Conservation (phyloP, 2,113 vertebrate genomes). For the Myotis yumanensis region DNA sequence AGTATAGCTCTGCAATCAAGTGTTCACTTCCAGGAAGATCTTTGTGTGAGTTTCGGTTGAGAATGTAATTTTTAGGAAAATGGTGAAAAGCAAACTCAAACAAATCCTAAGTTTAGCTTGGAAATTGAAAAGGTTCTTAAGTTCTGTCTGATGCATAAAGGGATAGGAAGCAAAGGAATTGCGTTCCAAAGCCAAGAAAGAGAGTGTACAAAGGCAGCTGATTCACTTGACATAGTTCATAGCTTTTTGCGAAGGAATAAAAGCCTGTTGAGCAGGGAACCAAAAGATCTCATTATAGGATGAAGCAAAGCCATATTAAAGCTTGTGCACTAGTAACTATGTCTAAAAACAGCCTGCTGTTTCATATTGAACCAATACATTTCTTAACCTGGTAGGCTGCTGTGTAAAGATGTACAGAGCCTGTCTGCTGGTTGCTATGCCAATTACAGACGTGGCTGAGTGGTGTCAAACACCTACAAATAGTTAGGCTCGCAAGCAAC, state of each 20-base stretch:
- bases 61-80: slow-evolving; percentile 73
- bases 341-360: slow-evolving; percentile 82
- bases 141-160: slow-evolving; percentile 77
- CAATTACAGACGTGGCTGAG: slow-evolving; percentile 73
- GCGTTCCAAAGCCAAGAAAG: slow-evolving; percentile 78
- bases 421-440: slow-evolving; percentile 74
- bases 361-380: slow-evolving; percentile 81
- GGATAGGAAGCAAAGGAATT: slow-evolving; percentile 78
- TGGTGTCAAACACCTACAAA: slow-evolving; percentile 72
- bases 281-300: slow-evolving; percentile 82
- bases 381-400: slow-evolving; percentile 78
- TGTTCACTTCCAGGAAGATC: slow-evolving; percentile 13
- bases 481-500: slow-evolving; percentile 62
- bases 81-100: slow-evolving; percentile 72
- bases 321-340: slow-evolving; percentile 81
- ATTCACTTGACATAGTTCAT: slow-evolving; percentile 80
- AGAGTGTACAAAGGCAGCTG: slow-evolving; percentile 77
- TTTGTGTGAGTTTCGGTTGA: slow-evolving; percentile 48
- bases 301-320: slow-evolving; percentile 80
- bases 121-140: slow-evolving; percentile 76
- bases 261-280: slow-evolving; percentile 78
- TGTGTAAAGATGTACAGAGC: slow-evolving; percentile 66
- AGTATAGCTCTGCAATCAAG: slow-evolving; percentile 38
- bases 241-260: slow-evolving; percentile 80
- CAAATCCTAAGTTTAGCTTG: slow-evolving; percentile 77